Evolutionary conservation across 2,113 vertebrate species (phyloP).

Genomic region (Pampusana beccarii): DNA sequence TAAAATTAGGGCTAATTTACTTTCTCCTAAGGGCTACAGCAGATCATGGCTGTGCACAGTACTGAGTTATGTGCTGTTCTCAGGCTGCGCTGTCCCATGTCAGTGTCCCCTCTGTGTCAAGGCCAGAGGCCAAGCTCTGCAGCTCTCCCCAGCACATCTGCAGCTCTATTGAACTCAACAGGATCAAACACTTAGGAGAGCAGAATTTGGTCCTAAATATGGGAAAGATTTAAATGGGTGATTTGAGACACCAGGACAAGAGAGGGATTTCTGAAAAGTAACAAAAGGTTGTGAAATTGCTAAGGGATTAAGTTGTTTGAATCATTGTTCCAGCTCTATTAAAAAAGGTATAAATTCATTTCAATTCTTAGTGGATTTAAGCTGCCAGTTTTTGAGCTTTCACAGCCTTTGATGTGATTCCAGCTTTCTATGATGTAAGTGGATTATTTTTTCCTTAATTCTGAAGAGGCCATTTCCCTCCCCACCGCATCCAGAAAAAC

Average conservation of each 20-base stretch:
- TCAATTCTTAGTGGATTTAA: constrained; percentile 53
- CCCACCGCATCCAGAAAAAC: neutral
- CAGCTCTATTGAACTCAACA: neutral
- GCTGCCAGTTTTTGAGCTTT: constrained; percentile 65
- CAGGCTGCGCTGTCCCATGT: neutral
- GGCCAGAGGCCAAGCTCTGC: neutral
- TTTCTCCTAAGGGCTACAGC: neutral
- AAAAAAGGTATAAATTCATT: constrained; percentile 70
- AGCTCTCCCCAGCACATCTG: neutral
- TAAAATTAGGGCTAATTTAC: neutral
- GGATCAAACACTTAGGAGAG: neutral
- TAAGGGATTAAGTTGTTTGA: constrained; percentile 61
- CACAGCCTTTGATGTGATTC: constrained; percentile 72
- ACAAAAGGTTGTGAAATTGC: constrained; percentile 50
- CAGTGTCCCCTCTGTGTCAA: neutral
- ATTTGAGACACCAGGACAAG: constrained; percentile 13
- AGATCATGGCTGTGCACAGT: neutral
- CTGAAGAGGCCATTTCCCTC: constrained; percentile 12
- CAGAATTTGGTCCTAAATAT: neutral
- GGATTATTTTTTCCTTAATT: constrained; percentile 57
- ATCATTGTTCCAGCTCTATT: constrained; percentile 52
- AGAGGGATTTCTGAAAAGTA: constrained; percentile 40
- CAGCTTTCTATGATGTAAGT: constrained; percentile 68
- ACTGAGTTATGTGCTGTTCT: neutral
- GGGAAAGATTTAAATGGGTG: neutral